A percentile compares a stretch with the other conserved stretches of the same genome.
Conservation (phyloP, 2,797 vertebrate species). For the Myripristis jacobus region DNA sequence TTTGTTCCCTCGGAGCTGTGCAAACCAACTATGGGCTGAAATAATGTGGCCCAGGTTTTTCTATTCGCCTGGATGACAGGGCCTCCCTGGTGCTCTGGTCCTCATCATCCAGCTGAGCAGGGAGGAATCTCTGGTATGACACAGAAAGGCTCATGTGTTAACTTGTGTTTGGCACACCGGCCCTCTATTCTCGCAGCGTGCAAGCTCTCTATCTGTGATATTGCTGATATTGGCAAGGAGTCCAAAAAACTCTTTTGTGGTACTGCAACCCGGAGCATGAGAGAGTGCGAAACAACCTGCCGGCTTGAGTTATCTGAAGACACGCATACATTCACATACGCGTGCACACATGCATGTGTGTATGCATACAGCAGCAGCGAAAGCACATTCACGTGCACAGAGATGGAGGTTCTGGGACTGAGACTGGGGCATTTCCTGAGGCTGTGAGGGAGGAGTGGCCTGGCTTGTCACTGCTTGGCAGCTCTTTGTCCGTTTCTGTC, state of each 20-base stretch:
- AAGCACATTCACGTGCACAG: conserved; percentile 17
- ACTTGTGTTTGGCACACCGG: conserved; percentile 47
- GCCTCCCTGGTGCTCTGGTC: conserved; percentile 66
- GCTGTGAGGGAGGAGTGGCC: conserved; percentile 45
- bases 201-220: conserved; percentile 50
- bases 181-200: conserved; percentile 23
- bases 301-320: conserved; percentile 52
- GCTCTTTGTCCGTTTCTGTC: conserved; percentile 35
- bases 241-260: conserved; percentile 26
- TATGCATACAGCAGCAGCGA: conserved; percentile 6
- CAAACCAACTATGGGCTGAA: conserved; percentile 2
- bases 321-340: too few species aligned
- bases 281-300: conserved; percentile 40
- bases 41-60: not conserved
- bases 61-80: conserved; percentile 64
- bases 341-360: conserved; percentile 6
- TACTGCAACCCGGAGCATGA: conserved; percentile 37
- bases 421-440: conserved; percentile 60
- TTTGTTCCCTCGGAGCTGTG: conserved; percentile 9
- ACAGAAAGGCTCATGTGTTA: conserved; percentile 50
- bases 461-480: conserved; percentile 49
- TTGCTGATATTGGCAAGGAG: conserved; percentile 54
- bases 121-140: conserved; percentile 63
- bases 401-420: conserved; percentile 51
- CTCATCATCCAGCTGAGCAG: conserved; percentile 45